These are phyloP conservation scores for Leucopternis melanops DNA, from an alignment of 2,113 vertebrate species.

Conservation along the genomic window DNA sequence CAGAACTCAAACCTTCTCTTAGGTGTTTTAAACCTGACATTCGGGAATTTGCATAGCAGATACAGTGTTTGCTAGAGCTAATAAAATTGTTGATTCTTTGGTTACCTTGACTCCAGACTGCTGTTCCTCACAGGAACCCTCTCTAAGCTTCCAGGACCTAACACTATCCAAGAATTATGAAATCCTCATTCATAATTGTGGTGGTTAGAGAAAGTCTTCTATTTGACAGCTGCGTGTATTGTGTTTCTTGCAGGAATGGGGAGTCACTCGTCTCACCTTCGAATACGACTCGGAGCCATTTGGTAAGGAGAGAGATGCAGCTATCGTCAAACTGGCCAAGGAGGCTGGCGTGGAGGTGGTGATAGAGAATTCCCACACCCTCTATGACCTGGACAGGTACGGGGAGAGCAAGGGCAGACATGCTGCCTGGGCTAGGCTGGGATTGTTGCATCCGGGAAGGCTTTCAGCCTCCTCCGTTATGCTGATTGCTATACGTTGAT, in stretches of 20 bases:
- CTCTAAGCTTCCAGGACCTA: neutral
- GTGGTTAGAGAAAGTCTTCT: neutral
- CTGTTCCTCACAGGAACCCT: neutral
- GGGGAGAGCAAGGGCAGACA: neutral
- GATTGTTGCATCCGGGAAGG: neutral
- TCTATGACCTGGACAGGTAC: slow-evolving; percentile 92
- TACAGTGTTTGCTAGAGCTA: neutral
- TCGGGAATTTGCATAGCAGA: neutral
- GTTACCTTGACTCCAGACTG: neutral
- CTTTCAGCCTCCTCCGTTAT: neutral
- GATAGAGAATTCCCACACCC: slow-evolving; percentile 90
- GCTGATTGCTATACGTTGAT: neutral
- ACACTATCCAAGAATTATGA: neutral
- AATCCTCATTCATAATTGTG: neutral
- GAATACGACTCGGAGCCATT: slow-evolving; percentile 95
- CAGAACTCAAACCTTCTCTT: neutral
- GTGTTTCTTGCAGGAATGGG: slow-evolving; percentile 85
- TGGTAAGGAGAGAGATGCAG: slow-evolving; percentile 90
- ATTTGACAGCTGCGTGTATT: neutral
- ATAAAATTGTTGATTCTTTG: neutral
- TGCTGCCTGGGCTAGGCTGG: neutral
- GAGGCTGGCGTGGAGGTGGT: slow-evolving; percentile 91
- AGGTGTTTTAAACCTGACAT: neutral
- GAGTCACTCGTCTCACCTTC: slow-evolving; percentile 89
- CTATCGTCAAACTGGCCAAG: slow-evolving; percentile 93